These are phyloP conservation scores for Drosophila novamexicana DNA, from an alignment of 1,140 invertebrate species.

Conservation along the genomic window DNA sequence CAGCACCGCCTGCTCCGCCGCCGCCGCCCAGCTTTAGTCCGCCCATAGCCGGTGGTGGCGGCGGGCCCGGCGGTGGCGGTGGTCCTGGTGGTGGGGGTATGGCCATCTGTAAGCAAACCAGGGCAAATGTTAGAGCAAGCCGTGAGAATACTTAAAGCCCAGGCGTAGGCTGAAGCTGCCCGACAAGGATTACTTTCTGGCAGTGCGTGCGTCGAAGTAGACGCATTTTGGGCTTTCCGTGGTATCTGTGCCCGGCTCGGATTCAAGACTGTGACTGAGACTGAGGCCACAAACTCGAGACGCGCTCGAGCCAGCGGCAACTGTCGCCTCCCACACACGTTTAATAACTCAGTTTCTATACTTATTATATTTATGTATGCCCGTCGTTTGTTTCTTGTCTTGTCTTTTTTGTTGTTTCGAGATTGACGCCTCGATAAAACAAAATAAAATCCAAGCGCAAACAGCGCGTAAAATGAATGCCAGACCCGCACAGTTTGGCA, in stretches of 20 bases:
- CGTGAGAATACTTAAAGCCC: background rate
- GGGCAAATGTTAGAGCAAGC: background rate
- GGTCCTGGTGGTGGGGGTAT: constrained; percentile 87
- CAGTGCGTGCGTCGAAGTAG: constrained; percentile 45
- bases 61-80: constrained; percentile 88
- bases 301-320: constrained; percentile 37
- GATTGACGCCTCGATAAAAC: constrained; percentile 71
- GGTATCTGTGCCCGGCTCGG: constrained; percentile 38
- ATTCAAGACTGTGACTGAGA: constrained; percentile 41
- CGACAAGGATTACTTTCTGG: constrained; percentile 43
- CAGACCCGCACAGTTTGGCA: constrained; percentile 36
- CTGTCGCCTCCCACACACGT: constrained; percentile 66
- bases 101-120: constrained; percentile 80
- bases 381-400: constrained; percentile 14
- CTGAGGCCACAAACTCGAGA: constrained; percentile 12
- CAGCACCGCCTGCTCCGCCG: constrained; percentile 82
- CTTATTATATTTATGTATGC: constrained; percentile 47
- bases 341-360: constrained; percentile 68
- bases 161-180: background rate
- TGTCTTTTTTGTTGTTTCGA: constrained; percentile 34
- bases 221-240: constrained; percentile 41
- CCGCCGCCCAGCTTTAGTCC: constrained; percentile 82
- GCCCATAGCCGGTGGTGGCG: constrained; percentile 85
- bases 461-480: constrained; percentile 43
- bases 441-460: constrained; percentile 37